A percentile compares a stretch with the other conserved stretches of the same genome.
Conservation (phyloP, 2,113 vertebrate species). For the Nycticryphes semicollaris region DNA sequence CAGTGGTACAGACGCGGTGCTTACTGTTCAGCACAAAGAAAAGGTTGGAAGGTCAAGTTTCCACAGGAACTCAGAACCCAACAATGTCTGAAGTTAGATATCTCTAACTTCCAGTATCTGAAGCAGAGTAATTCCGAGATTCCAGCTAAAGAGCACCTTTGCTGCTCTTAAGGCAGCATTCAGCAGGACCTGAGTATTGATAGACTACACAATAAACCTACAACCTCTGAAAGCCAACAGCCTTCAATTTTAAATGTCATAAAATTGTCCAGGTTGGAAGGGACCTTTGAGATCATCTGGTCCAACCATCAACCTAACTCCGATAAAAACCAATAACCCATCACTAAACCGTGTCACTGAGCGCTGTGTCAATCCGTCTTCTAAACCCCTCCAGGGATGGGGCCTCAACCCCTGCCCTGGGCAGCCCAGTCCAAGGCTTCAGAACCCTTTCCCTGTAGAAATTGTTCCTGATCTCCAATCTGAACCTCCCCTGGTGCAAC, state of each 20-base stretch:
- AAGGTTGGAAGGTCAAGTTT: background rate
- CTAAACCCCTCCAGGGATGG: too few relatives aligned
- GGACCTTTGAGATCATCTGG: too few relatives aligned
- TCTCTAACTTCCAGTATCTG: background rate
- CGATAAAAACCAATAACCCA: too few relatives aligned
- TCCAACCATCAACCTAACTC: too few relatives aligned
- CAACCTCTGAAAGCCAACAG: background rate
- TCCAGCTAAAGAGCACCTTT: background rate
- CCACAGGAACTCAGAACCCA: background rate
- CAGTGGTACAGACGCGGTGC: accelerated
- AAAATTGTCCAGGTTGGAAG: too few relatives aligned
- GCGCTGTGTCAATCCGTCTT: too few relatives aligned
- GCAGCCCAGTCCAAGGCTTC: too few relatives aligned
- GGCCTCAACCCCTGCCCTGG: too few relatives aligned
- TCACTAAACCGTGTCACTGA: too few relatives aligned
- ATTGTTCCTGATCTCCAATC: too few relatives aligned
- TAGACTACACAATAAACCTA: background rate
- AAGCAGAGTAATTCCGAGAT: background rate
- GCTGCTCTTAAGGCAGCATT: background rate
- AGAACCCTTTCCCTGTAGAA: too few relatives aligned
- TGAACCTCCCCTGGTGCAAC: too few relatives aligned
- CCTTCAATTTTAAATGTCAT: background rate
- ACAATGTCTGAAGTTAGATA: background rate
- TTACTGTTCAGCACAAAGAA: background rate
- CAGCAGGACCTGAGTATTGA: background rate